Conservation (phyloP, 2,113 vertebrate genomes). For the Carettochelys insculpta region DNA sequence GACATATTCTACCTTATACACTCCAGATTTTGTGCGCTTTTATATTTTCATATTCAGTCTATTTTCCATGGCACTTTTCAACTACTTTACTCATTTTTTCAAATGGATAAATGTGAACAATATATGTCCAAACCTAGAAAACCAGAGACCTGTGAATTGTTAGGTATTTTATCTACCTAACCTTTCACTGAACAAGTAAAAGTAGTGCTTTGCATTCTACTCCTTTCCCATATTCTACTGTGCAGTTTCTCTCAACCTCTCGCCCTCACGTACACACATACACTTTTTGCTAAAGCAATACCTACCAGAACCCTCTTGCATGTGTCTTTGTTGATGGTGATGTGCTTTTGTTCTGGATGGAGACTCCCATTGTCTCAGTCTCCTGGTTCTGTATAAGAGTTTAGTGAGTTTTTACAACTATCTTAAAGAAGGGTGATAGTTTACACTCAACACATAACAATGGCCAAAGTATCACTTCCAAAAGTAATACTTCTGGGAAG, state of each 20-base stretch:
- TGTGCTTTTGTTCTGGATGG: too few relatives aligned
- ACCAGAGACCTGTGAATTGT: rapidly evolving
- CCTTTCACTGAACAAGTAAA: not conserved
- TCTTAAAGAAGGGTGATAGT: too few relatives aligned
- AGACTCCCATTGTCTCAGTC: too few relatives aligned
- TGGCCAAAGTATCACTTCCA: not conserved
- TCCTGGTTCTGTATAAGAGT: too few relatives aligned
- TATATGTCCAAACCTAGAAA: not conserved
- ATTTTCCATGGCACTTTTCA: rapidly evolving
- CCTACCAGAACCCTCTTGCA: too few relatives aligned
- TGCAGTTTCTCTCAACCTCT: too few relatives aligned
- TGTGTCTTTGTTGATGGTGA: too few relatives aligned
- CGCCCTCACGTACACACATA: too few relatives aligned
- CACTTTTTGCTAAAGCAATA: too few relatives aligned
- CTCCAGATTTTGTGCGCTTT: not conserved
- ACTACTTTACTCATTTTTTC: not conserved
- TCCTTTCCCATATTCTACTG: too few relatives aligned
- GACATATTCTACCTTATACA: not conserved
- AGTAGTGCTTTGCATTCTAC: not conserved
- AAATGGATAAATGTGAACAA: not conserved
- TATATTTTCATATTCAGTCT: not conserved
- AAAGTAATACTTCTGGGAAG: not conserved
- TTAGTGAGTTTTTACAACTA: too few relatives aligned
- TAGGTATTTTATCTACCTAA: not conserved
- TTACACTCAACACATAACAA: too few relatives aligned